Percentiles rank a stretch among this genome's conserved stretches.
Evolutionary conservation across 2,888 invertebrate species (phyloP).

Genomic region (Litoditis marina): DNA sequence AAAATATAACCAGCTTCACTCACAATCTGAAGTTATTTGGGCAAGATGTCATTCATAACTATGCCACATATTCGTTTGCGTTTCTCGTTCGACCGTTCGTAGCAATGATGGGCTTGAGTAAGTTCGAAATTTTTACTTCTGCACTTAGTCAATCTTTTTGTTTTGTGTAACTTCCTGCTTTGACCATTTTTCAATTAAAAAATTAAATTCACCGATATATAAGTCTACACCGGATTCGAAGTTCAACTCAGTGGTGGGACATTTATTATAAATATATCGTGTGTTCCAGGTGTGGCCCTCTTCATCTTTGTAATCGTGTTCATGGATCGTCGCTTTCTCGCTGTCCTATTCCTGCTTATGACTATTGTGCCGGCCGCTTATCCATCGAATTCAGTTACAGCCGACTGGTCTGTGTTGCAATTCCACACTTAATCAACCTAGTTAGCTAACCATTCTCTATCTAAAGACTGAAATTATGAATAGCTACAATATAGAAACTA

Average conservation of each 20-base stretch:
- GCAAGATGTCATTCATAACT: background rate
- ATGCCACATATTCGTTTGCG: slow-evolving; percentile 4
- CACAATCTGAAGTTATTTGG: background rate
- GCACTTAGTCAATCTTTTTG: background rate
- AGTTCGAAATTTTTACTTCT: slow-evolving; percentile 5
- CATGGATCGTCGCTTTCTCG: slow-evolving; percentile 40
- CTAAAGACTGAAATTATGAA: too few species aligned
- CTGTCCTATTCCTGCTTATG: slow-evolving; percentile 43
- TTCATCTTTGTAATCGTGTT: slow-evolving; percentile 45
- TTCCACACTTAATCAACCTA: background rate
- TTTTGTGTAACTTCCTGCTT: too few species aligned
- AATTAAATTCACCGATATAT: too few species aligned
- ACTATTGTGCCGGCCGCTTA: slow-evolving; percentile 29
- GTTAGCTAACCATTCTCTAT: too few species aligned
- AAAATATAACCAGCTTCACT: slow-evolving; percentile 20
- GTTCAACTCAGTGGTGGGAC: too few species aligned
- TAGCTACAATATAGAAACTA: too few species aligned
- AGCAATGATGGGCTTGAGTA: slow-evolving; percentile 24
- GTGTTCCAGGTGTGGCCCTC: slow-evolving; percentile 37
- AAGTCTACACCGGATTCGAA: too few species aligned
- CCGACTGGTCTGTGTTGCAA: slow-evolving; percentile 23
- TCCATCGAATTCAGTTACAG: background rate
- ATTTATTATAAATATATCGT: background rate
- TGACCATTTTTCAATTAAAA: too few species aligned
- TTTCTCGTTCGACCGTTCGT: slow-evolving; percentile 21